These are phyloP conservation scores for Cyrtonyx montezumae DNA, from an alignment of 2,113 vertebrate genomes.

Conservation along the genomic window DNA sequence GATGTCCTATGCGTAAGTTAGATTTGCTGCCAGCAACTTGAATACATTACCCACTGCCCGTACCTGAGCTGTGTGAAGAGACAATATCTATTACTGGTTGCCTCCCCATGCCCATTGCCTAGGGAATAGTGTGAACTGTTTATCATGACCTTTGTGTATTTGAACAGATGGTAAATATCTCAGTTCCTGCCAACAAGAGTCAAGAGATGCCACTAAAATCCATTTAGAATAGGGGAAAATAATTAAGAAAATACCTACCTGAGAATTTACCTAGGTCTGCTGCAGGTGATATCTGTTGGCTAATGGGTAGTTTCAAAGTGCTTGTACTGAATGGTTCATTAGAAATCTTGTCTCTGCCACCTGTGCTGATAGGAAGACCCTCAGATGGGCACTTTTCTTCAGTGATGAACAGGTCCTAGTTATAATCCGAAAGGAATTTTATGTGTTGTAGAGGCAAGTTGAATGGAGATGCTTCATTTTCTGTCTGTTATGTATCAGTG, in stretches of 20 bases:
- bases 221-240: constrained; percentile 16
- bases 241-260: background rate
- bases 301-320: constrained; percentile 56
- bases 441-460: background rate
- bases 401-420: constrained; percentile 6
- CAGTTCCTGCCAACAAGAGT: constrained; percentile 70
- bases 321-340: constrained; percentile 21
- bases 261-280: constrained; percentile 53
- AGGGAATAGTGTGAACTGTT: constrained; percentile 48
- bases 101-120: background rate
- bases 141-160: constrained; percentile 40
- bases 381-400: background rate
- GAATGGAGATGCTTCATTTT: background rate
- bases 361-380: background rate
- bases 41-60: background rate
- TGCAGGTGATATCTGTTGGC: constrained; percentile 54
- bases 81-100: background rate
- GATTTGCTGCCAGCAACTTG: background rate
- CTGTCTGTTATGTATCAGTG: constrained; percentile 7
- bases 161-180: constrained; percentile 72
- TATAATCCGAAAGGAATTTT: background rate
- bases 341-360: constrained; percentile 1
- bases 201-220: constrained; percentile 66
- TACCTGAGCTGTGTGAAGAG: background rate
- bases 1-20: background rate